A percentile compares a stretch with the other conserved stretches of the same genome.
Evolutionary conservation across 35 echinoderm and acorn worm species (phyloP).

Genomic region (Heliocidaris tuberculata): DNA sequence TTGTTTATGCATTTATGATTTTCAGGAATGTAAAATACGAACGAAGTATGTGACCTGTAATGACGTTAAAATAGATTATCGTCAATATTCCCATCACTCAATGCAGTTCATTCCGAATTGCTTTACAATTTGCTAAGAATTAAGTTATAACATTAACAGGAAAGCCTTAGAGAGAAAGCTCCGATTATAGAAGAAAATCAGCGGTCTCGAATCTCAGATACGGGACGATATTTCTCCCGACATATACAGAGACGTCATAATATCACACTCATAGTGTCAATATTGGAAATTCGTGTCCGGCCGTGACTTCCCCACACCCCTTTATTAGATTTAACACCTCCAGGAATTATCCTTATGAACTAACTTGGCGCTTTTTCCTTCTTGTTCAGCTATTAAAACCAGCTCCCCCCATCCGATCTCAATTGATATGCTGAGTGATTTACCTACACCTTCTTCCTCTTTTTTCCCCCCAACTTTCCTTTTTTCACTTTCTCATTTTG

Average conservation of each 20-base stretch:
- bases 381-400: conserved; percentile 14
- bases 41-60: no score
- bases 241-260: not conserved
- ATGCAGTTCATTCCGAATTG: no score
- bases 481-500: conserved; percentile 13
- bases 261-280: conserved; percentile 3
- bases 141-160: no score
- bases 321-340: conserved; percentile 35
- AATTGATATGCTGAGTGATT: conserved; percentile 17
- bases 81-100: no score
- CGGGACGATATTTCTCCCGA: not conserved
- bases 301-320: not conserved
- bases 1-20: no score
- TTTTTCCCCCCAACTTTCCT: not conserved
- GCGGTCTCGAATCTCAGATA: not conserved
- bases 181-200: not conserved
- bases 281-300: conserved; percentile 11
- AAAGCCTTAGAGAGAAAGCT: no score
- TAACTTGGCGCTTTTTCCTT: not conserved
- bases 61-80: no score
- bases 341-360: conserved; percentile 11
- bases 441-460: not conserved
- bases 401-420: not conserved
- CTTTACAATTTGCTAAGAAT: no score
- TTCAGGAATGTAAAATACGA: no score